phyloP scores from a whole-genome alignment of 2,888 invertebrate species.

The Drosophila acutilabella region DNA sequence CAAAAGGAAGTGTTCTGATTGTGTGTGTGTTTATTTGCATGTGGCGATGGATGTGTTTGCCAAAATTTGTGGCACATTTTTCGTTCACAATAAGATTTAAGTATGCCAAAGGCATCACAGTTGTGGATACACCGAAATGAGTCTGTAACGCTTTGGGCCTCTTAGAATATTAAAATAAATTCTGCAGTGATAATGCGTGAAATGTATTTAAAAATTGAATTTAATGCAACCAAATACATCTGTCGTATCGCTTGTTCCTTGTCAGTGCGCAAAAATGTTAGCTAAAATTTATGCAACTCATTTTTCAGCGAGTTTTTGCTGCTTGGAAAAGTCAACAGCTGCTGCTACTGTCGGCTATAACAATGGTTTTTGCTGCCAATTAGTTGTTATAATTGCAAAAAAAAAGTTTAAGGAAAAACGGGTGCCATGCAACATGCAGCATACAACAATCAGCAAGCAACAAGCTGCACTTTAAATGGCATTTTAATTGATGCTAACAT shows the following conservation, averaged over 20 bases:
- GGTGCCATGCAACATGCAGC: constrained; percentile 48
- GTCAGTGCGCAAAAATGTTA: constrained; percentile 34
- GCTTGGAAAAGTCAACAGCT: constrained; percentile 36
- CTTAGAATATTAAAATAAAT: neutral
- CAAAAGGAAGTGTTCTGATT: constrained; percentile 18
- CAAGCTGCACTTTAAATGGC: constrained; percentile 62
- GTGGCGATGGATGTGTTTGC: too few species aligned
- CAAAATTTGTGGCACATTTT: constrained; percentile 28
- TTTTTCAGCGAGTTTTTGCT: constrained; percentile 44
- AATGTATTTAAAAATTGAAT: neutral
- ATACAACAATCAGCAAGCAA: constrained; percentile 63
- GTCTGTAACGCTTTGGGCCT: neutral
- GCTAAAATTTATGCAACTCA: constrained; percentile 55
- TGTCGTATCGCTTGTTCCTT: constrained; percentile 3
- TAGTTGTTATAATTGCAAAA: constrained; percentile 74
- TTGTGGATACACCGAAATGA: neutral
- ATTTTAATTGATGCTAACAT: constrained; percentile 66
- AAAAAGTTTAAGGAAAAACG: constrained; percentile 38
- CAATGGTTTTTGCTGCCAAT: constrained; percentile 77
- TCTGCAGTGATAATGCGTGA: too few species aligned
- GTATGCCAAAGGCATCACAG: constrained; percentile 21
- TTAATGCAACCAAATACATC: constrained; percentile 2
- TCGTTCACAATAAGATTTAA: constrained; percentile 6
- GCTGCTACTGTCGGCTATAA: constrained; percentile 42
- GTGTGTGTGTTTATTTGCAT: neutral